Conservation (phyloP, 2,888 invertebrate genomes). For the Lissocephala sabroskyi region DNA sequence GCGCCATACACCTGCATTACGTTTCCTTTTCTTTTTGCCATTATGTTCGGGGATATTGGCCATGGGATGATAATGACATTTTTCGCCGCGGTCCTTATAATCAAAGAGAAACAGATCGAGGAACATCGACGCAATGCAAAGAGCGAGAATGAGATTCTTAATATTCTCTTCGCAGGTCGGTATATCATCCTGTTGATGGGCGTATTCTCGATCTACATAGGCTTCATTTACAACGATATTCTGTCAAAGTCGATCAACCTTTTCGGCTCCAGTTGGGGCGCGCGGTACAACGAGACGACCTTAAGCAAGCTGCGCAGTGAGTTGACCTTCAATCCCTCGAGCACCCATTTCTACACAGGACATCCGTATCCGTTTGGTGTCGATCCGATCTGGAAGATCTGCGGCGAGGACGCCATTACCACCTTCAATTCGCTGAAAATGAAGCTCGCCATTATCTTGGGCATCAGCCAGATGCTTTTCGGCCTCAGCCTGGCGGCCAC, state of each 20-base stretch:
- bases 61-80: conserved; percentile 88
- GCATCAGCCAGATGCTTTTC: conserved; percentile 94
- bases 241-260: conserved; percentile 95
- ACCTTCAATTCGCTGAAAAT: conserved; percentile 96
- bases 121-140: conserved; percentile 72
- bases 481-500: conserved; percentile 86
- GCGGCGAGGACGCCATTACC: conserved; percentile 88
- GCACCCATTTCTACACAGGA: conserved; percentile 57
- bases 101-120: conserved; percentile 82
- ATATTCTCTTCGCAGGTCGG: conserved; percentile 95
- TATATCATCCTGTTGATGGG: conserved; percentile 98
- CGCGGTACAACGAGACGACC: conserved; percentile 74
- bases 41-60: conserved; percentile 97
- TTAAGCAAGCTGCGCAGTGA: conserved; percentile 68
- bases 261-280: conserved; percentile 90
- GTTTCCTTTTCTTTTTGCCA: conserved; percentile 95
- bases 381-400: conserved; percentile 82
- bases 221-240: conserved; percentile 95
- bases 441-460: conserved; percentile 95
- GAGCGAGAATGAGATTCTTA: conserved; percentile 89
- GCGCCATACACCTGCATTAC: conserved; percentile 90
- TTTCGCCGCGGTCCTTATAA: conserved; percentile 86
- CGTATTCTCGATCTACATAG: conserved; percentile 96
- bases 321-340: conserved; percentile 78
- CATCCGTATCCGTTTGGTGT: conserved; percentile 84